Evolutionary conservation across 2,888 invertebrate genomes (phyloP).

Genomic region (Melanargia galathea): DNA sequence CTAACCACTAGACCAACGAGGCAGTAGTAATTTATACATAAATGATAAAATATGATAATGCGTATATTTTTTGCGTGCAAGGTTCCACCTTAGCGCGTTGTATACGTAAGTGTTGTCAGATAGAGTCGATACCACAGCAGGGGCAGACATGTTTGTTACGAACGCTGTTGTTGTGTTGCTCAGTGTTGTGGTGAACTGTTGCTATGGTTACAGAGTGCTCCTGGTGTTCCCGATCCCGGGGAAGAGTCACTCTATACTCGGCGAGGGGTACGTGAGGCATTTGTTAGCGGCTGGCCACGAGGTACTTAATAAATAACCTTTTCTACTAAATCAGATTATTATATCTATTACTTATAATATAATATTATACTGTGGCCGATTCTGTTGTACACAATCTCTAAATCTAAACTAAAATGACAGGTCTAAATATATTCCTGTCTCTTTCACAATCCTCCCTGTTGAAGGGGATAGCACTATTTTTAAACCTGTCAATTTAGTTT

Average conservation of each 20-base stretch:
- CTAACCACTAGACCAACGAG: no score
- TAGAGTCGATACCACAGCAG: not conserved
- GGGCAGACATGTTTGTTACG: constrained; percentile 4
- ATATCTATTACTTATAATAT: no score
- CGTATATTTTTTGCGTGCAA: not conserved
- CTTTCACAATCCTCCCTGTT: no score
- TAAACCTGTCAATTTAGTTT: no score
- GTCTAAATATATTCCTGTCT: no score
- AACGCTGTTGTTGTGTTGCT: not conserved
- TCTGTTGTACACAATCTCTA: no score
- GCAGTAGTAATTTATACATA: no score
- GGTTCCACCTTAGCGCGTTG: no score
- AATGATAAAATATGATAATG: not conserved
- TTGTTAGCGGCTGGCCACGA: constrained; percentile 41
- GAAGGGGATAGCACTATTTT: no score
- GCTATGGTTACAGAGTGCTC: constrained; percentile 37
- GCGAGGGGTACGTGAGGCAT: constrained; percentile 38
- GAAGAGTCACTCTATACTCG: constrained; percentile 42
- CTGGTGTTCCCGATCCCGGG: constrained; percentile 42
- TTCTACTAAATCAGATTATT: no score
- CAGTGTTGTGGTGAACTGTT: not conserved
- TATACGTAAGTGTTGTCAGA: not conserved
- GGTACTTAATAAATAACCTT: constrained; percentile 33
- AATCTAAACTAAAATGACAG: no score
- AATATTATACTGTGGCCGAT: no score